phyloP scores from a whole-genome alignment of 2,888 invertebrate species.

The Tortricodes alternella region DNA sequence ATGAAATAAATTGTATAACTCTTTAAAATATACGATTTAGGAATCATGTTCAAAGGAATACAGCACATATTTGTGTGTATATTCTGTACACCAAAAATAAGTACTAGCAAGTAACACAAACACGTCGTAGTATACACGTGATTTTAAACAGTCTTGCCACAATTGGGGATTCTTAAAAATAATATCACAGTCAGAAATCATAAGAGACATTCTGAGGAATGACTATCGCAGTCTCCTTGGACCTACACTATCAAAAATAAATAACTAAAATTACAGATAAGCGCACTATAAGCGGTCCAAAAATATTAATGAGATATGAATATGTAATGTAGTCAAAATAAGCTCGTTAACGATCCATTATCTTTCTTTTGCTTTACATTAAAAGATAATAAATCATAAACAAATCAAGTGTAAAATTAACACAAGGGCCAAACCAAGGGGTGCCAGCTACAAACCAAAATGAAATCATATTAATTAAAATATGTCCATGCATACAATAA shows the following conservation, averaged over 20 bases:
- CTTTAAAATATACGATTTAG: slow-evolving; percentile 6
- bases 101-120: slow-evolving; percentile 44
- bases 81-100: slow-evolving; percentile 41
- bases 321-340: slow-evolving; percentile 29
- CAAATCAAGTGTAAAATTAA: slow-evolving; percentile 50
- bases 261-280: slow-evolving; percentile 44
- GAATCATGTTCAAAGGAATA: slow-evolving; percentile 4
- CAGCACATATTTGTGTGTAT: slow-evolving; percentile 28
- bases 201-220: slow-evolving; percentile 52
- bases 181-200: slow-evolving; percentile 75
- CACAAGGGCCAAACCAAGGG: slow-evolving; percentile 80
- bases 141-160: slow-evolving; percentile 45
- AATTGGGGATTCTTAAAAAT: slow-evolving; percentile 55
- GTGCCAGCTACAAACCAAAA: slow-evolving; percentile 79
- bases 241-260: slow-evolving; percentile 38
- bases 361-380: slow-evolving; percentile 39
- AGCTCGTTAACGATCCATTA: slow-evolving; percentile 47
- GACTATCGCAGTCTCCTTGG: slow-evolving; percentile 64
- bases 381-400: slow-evolving; percentile 43
- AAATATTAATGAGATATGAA: slow-evolving; percentile 42
- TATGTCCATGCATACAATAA: slow-evolving; percentile 74
- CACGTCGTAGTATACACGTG: slow-evolving; percentile 36
- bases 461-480: slow-evolving; percentile 50
- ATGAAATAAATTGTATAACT: slow-evolving; percentile 6
- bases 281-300: slow-evolving; percentile 49